phyloP scores from a whole-genome alignment of 2,113 vertebrate genomes.

The Rhagologus leucostigma region DNA sequence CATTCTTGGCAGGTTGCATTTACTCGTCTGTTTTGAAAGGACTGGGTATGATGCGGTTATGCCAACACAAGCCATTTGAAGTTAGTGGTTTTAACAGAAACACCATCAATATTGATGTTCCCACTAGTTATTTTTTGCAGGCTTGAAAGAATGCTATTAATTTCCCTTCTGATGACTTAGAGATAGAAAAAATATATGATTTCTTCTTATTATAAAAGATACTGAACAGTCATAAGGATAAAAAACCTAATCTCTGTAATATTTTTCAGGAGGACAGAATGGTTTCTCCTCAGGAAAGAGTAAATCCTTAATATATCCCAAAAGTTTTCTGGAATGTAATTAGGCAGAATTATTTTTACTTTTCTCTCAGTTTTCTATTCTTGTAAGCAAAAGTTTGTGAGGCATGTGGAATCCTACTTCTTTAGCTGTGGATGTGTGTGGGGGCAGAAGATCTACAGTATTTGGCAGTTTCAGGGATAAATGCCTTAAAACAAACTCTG shows the following conservation, averaged over 20 bases:
- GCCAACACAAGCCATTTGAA: not conserved
- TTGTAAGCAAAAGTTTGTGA: not conserved
- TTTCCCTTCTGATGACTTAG: not conserved
- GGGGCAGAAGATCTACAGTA: not conserved
- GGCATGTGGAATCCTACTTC: not conserved
- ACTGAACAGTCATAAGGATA: not conserved
- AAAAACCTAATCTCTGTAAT: not conserved
- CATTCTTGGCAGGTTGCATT: not conserved
- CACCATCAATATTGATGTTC: not conserved
- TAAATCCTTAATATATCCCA: not conserved
- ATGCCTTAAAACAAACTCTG: not conserved
- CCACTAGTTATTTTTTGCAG: not conserved
- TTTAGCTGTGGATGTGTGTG: not conserved
- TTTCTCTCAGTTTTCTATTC: not conserved
- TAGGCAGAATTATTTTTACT: not conserved
- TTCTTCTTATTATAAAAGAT: not conserved
- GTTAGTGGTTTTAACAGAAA: not conserved
- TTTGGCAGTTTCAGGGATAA: not conserved
- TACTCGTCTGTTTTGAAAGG: not conserved
- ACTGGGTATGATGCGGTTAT: not conserved
- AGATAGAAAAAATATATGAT: not conserved
- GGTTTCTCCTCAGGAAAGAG: not conserved
- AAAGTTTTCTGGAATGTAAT: not conserved
- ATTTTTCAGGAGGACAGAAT: not conserved
- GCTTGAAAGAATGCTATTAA: not conserved